Evolutionary conservation across 23 tunicate genomes (phyloP), one percentile per base, ranked within the genome.

Genomic region (Halocynthia aurantium): DNA sequence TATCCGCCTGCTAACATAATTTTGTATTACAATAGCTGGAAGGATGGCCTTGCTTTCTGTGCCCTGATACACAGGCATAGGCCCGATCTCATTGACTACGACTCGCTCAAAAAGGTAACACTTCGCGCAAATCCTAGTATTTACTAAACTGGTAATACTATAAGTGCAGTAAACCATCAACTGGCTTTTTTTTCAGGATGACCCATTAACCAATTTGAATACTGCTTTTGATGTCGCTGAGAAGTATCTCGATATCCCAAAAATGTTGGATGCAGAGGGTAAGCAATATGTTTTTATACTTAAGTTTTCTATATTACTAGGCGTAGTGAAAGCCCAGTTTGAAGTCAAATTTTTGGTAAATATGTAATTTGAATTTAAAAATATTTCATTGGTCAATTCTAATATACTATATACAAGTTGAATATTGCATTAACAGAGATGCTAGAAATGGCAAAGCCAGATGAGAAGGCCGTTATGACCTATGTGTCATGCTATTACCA

Each of bases 241-340:
- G 53, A 87, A 96, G 56, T 86, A 96, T 70, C 85, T 96, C 53
- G 99, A 96, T 62, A 96, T 96, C 80, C 99, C 99, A 11, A 95
- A 89, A 80, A 96, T 96, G 99, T 96, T 96, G 88, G 99, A 96
- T 86, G 96, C 99, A 53, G 85, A 96, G 83, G 99, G 99, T 90
- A 73, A 67, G 81, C 50, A 74, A 17, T 31, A 31, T 31, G 44
- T 31, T 31, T 4, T 31, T 31, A 31, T 31, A 0, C 44, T 31
- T 31, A 31, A 4, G 44, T 31, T 31, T 31, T 31, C 44, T 31
- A 31, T 31, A 31, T 31, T 31, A 31, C 44, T 31, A 31, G 44
- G 44, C 44, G 4, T 31, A 31, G 44, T 31, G 44, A 4, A 31
- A 31, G 44, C 44, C 44, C 44, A 31, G 44, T 31, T 31, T 31